A percentile compares a stretch with the other conserved stretches of the same genome.
Evolutionary conservation across 2,113 vertebrate species (phyloP).

Genomic region (Saccopteryx leptura): DNA sequence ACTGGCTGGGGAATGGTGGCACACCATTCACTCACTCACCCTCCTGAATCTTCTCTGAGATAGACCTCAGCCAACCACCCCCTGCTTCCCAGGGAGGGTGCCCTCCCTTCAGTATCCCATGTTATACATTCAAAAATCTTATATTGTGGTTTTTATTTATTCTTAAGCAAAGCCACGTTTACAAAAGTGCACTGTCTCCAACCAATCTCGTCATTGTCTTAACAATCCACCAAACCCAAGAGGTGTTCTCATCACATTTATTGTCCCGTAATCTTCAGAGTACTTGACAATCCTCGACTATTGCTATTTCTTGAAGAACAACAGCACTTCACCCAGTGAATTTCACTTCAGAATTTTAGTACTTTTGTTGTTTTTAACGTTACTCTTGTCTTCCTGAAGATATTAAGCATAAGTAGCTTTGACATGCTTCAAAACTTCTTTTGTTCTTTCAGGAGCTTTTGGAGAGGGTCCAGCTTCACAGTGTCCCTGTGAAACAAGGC

Average conservation of each 20-base stretch:
- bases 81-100: background rate
- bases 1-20: background rate
- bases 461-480: slow-evolving; percentile 69
- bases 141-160: slow-evolving; percentile 6
- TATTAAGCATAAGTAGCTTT: slow-evolving; percentile 56
- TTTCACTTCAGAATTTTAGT: slow-evolving; percentile 64
- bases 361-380: slow-evolving; percentile 71
- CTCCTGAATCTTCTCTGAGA: background rate
- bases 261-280: slow-evolving; percentile 54
- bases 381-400: slow-evolving; percentile 70
- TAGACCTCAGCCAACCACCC: background rate
- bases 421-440: slow-evolving; percentile 71
- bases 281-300: slow-evolving; percentile 55
- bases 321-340: slow-evolving; percentile 58
- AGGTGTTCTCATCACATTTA: slow-evolving; percentile 32
- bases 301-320: slow-evolving; percentile 69
- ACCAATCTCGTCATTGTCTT: background rate
- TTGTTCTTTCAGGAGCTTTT: slow-evolving; percentile 76
- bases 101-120: background rate
- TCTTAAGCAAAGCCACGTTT: slow-evolving; percentile 48
- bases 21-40: background rate
- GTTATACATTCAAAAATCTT: background rate
- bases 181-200: slow-evolving; percentile 42
- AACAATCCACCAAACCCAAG: slow-evolving; percentile 41
- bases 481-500: slow-evolving; percentile 61